phyloP scores from a whole-genome alignment of 2,113 vertebrate species.

The Hemibagrus wyckioides region DNA sequence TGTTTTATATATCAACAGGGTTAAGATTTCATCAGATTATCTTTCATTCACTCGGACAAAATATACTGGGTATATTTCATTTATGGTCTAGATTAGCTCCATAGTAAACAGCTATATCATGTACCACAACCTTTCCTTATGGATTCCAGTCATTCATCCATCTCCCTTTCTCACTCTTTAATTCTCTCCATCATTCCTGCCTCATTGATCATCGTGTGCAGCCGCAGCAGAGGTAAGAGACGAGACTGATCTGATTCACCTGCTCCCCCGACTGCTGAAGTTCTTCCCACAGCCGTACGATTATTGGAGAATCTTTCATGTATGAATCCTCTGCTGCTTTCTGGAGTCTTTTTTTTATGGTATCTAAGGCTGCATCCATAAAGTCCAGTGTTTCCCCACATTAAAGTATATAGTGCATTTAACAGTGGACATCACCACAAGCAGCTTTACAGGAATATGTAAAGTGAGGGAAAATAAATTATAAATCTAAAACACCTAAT shows the following conservation, averaged over 20 bases:
- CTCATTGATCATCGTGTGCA: neutral
- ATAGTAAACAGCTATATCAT: neutral
- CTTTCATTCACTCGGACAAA: neutral
- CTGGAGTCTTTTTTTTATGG: neutral
- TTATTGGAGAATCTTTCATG: constrained; percentile 12
- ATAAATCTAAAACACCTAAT: no score
- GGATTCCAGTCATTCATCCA: neutral
- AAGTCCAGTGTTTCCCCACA: neutral
- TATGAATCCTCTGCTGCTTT: neutral
- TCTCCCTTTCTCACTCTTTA: neutral
- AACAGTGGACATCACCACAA: no score
- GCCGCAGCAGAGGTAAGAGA: neutral
- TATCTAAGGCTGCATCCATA: neutral
- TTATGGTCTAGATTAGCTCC: neutral
- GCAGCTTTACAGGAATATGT: no score
- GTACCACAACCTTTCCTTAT: neutral
- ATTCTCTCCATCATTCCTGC: neutral
- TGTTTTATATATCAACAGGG: neutral
- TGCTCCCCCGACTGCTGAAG: neutral
- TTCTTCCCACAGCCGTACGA: constrained; percentile 4
- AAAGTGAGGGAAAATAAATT: no score
- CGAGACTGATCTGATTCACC: neutral
- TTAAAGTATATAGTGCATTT: no score
- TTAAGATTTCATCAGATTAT: neutral
- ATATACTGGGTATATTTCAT: neutral